These are phyloP conservation scores for Nannospalax galili DNA, from an alignment of 2,113 vertebrate species.

Conservation along the genomic window DNA sequence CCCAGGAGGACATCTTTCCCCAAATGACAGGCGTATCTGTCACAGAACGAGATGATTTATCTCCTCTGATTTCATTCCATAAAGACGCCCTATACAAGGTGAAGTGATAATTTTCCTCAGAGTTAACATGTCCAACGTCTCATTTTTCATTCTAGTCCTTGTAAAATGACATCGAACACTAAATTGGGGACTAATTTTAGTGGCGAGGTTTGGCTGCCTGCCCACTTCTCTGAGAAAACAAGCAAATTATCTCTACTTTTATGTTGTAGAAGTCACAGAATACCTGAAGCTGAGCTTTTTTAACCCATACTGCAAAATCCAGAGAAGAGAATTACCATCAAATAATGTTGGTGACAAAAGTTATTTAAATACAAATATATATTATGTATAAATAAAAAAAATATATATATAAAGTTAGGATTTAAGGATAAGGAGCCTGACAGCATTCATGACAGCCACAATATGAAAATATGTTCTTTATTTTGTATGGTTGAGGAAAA, in stretches of 20 bases:
- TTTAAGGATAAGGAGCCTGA: background rate
- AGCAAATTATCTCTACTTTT: constrained; percentile 68
- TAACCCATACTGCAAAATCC: background rate
- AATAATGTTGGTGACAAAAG: background rate
- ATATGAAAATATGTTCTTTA: background rate
- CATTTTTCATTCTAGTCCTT: constrained; percentile 81
- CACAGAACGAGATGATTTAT: constrained; percentile 71
- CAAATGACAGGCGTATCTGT: constrained; percentile 73
- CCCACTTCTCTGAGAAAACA: constrained; percentile 69
- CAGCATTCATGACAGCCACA: background rate
- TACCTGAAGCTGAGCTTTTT: background rate
- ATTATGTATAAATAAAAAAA: background rate
- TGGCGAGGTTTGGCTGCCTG: constrained; percentile 74
- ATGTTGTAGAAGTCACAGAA: background rate
- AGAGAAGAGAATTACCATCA: background rate
- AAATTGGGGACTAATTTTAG: constrained; percentile 79
- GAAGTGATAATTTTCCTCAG: constrained; percentile 81
- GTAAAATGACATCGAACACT: constrained; percentile 79
- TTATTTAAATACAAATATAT: background rate
- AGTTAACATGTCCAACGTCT: constrained; percentile 75
- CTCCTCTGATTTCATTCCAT: constrained; percentile 75
- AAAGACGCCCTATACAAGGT: constrained; percentile 77
- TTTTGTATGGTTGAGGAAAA: background rate
- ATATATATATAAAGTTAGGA: background rate
- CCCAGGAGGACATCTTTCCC: constrained; percentile 25